Percentiles rank a stretch among this genome's conserved stretches.
phyloP scores from a whole-genome alignment of 2,797 vertebrate genomes.

The Phataginus tricuspis region DNA sequence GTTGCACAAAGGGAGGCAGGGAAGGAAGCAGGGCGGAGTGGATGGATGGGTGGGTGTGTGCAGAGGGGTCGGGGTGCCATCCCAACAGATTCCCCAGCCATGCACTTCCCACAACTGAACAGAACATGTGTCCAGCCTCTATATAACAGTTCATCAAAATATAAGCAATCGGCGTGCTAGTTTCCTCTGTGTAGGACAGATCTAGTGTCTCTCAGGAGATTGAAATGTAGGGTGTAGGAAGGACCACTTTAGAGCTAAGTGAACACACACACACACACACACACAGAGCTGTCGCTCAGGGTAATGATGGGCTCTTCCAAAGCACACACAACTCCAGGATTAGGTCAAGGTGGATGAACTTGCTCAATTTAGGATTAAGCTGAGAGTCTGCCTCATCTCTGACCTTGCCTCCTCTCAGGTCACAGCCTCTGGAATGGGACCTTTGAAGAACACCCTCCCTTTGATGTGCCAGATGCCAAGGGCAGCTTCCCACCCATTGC shows the following conservation, averaged over 20 bases:
- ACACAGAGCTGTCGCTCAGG: not conserved
- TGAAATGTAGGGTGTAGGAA: not conserved
- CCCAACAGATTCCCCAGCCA: not conserved
- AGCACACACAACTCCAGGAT: not conserved
- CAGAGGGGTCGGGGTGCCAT: not conserved
- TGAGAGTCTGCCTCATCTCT: not conserved
- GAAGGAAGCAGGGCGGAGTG: not conserved
- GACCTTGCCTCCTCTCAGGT: constrained; percentile 84
- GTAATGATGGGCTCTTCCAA: not conserved
- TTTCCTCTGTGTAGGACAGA: not conserved
- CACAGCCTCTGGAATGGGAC: constrained; percentile 90
- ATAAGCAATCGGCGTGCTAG: not conserved
- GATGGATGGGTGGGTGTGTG: not conserved
- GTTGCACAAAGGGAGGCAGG: not conserved
- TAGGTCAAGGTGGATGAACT: not conserved
- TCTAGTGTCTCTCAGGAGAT: too few species aligned
- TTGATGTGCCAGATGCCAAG: constrained; percentile 88
- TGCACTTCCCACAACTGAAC: not conserved
- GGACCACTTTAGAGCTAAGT: not conserved
- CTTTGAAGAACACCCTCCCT: constrained; percentile 88
- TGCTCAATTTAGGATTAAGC: not conserved
- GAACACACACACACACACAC: not conserved
- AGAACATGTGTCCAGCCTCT: not conserved
- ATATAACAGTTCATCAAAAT: not conserved
- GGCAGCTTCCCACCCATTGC: constrained; percentile 85